Evolutionary conservation across 2,797 vertebrate species (phyloP).

Genomic region (Carapus acus): DNA sequence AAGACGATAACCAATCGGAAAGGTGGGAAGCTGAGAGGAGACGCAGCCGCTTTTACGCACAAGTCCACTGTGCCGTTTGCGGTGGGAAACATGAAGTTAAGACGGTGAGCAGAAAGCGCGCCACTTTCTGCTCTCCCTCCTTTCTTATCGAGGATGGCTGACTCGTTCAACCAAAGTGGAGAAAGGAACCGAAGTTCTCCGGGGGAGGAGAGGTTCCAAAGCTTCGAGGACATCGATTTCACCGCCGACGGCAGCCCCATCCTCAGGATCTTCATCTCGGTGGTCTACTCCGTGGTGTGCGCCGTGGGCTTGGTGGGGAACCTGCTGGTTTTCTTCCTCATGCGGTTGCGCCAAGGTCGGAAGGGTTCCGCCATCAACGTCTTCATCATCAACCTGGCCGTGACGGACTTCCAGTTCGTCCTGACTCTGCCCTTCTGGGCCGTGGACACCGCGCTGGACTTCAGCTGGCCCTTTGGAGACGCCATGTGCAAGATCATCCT

Average conservation of each 20-base stretch:
- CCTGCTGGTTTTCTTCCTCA: slow-evolving; percentile 75
- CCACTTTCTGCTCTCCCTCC: neutral
- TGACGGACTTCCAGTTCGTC: slow-evolving; percentile 81
- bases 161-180: slow-evolving; percentile 58
- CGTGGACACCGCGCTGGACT: slow-evolving; percentile 78
- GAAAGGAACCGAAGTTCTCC: slow-evolving; percentile 45
- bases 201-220: slow-evolving; percentile 39
- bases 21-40: no score
- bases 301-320: slow-evolving; percentile 73
- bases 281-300: slow-evolving; percentile 74
- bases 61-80: no score
- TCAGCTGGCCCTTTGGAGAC: slow-evolving; percentile 81
- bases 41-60: no score
- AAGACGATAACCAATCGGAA: slow-evolving; percentile 24
- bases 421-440: slow-evolving; percentile 81
- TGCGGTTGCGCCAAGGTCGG: slow-evolving; percentile 68
- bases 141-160: slow-evolving; percentile 63
- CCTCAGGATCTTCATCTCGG: slow-evolving; percentile 67
- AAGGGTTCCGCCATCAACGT: slow-evolving; percentile 74
- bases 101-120: no score
- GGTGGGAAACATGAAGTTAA: neutral
- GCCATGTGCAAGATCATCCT: slow-evolving; percentile 79
- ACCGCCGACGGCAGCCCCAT: slow-evolving; percentile 65
- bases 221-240: slow-evolving; percentile 64
- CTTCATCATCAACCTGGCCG: slow-evolving; percentile 75